A percentile compares a stretch with the other conserved stretches of the same genome.
Evolutionary conservation across 2,888 invertebrate species (phyloP).

Genomic region (Parnassius glacialis): DNA sequence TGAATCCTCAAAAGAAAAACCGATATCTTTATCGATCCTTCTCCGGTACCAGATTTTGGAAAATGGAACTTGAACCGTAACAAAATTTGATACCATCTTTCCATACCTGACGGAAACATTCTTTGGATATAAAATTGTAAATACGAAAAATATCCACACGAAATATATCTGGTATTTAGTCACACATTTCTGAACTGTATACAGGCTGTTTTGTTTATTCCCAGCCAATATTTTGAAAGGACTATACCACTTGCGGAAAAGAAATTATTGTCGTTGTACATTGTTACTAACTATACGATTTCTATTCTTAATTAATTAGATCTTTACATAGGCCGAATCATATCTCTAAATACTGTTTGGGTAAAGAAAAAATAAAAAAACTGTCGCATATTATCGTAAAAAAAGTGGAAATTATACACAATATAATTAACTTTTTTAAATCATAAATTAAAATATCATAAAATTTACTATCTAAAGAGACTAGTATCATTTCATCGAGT

Average conservation of each 20-base stretch:
- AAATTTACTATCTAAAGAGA: constrained; percentile 8
- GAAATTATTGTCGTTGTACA: constrained; percentile 20
- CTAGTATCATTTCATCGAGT: constrained; percentile 6
- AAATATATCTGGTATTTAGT: background rate
- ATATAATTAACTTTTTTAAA: constrained; percentile 6
- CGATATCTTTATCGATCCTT: too few species aligned
- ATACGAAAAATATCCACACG: constrained; percentile 6
- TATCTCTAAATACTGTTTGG: constrained; percentile 7
- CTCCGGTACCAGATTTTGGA: too few species aligned
- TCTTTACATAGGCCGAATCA: constrained; percentile 14
- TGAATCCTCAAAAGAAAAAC: too few species aligned
- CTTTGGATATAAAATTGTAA: background rate
- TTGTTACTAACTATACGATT: constrained; percentile 2
- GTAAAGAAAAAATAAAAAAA: constrained; percentile 6
- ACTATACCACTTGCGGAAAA: background rate
- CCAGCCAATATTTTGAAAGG: background rate
- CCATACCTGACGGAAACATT: too few species aligned
- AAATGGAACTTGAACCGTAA: too few species aligned
- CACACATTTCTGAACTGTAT: background rate
- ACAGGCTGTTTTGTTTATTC: background rate
- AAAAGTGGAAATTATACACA: constrained; percentile 2
- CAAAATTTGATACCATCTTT: too few species aligned
- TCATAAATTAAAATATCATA: background rate
- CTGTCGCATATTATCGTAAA: background rate
- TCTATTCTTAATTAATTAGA: constrained; percentile 10